phyloP scores from a whole-genome alignment of 1,140 invertebrate species.

The Papilio aristodemus region DNA sequence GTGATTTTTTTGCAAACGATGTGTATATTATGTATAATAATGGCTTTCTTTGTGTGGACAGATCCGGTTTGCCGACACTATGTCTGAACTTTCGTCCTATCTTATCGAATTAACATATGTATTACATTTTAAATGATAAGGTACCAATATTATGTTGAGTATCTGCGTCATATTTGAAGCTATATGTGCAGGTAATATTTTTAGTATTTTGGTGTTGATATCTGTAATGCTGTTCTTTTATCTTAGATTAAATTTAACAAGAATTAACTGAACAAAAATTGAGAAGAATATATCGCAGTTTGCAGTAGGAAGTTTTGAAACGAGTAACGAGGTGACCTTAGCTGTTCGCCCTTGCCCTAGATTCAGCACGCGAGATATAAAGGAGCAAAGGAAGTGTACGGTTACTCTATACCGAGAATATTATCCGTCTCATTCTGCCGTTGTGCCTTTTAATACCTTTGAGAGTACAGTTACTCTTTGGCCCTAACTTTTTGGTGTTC shows the following conservation, averaged over 20 bases:
- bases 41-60: neutral
- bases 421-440: constrained; percentile 19
- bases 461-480: neutral
- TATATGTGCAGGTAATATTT: no score
- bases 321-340: constrained; percentile 34
- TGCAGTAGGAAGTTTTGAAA: constrained; percentile 22
- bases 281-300: constrained; percentile 22
- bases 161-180: neutral
- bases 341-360: constrained; percentile 38
- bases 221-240: neutral
- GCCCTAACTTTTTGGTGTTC: neutral
- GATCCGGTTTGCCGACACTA: neutral
- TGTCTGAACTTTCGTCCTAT: constrained; percentile 9
- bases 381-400: constrained; percentile 29
- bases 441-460: neutral
- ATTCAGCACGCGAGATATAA: constrained; percentile 33
- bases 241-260: no score
- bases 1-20: neutral
- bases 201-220: neutral
- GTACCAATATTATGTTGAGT: neutral
- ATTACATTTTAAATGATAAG: constrained; percentile 4
- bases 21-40: neutral
- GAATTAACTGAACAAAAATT: constrained; percentile 15
- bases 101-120: constrained; percentile 41
- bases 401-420: constrained; percentile 18